Conservation (phyloP, 2,797 vertebrate species). For the Onychomys torridus region DNA sequence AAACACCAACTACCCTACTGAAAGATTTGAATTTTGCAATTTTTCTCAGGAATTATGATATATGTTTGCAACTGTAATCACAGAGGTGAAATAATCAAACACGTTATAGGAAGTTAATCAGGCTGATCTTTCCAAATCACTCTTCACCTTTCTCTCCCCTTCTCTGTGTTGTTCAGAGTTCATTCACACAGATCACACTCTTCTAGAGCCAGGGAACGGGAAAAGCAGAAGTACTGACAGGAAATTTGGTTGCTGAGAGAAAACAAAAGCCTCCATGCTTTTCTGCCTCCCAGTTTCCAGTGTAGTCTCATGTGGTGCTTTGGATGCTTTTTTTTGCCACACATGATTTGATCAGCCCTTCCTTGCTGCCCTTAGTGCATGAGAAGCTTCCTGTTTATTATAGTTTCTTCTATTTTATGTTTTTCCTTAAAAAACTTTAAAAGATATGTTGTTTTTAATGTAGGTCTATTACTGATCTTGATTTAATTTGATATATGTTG, state of each 20-base stretch:
- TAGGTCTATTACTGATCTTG: not conserved
- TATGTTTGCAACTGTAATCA: not conserved
- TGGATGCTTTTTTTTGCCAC: not conserved
- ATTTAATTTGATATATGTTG: not conserved
- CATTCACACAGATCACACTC: not conserved
- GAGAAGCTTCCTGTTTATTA: not conserved
- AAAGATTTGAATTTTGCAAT: not conserved
- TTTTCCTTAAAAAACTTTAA: not conserved
- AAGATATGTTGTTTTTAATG: not conserved
- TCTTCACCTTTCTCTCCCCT: not conserved
- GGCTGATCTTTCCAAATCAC: not conserved
- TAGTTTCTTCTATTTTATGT: not conserved
- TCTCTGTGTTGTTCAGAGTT: not conserved
- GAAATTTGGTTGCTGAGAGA: fast-evolving
- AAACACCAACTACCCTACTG: not conserved
- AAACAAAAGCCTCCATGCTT: not conserved
- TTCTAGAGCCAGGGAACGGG: not conserved
- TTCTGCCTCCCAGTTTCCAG: not conserved
- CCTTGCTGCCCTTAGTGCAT: not conserved
- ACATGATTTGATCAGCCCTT: fast-evolving
- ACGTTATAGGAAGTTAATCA: not conserved
- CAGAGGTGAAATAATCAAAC: not conserved
- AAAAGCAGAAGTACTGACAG: not conserved
- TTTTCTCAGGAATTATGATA: not conserved
- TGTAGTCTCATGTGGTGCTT: fast-evolving